Evolutionary conservation across 2,888 invertebrate genomes (phyloP).

Genomic region (Phengaris arion): DNA sequence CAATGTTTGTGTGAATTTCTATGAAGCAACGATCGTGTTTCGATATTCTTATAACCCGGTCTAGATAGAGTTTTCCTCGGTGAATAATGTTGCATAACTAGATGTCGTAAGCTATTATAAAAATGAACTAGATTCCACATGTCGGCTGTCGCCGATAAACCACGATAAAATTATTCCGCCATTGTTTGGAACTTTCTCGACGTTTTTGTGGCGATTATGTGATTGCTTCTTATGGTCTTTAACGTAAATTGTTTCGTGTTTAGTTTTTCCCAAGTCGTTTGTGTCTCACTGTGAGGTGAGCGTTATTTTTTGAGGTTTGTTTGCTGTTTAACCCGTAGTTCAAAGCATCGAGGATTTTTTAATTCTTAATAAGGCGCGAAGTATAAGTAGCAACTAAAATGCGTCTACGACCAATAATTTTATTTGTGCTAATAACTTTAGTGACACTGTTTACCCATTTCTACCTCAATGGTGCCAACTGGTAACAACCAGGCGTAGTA

Average conservation of each 20-base stretch:
- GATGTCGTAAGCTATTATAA: conserved; percentile 28
- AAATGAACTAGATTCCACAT: conserved; percentile 28
- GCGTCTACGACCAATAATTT: no score
- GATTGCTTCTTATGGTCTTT: background rate
- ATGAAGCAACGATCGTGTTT: conserved; percentile 14
- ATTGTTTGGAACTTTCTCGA: conserved; percentile 17
- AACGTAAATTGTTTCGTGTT: background rate
- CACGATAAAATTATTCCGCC: conserved; percentile 19
- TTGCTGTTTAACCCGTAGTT: no score
- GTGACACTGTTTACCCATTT: no score
- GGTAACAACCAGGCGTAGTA: no score
- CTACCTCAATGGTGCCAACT: no score
- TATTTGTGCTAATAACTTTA: no score
- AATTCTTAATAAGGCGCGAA: no score
- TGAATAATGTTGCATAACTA: conserved; percentile 8
- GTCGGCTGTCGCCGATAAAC: conserved; percentile 14
- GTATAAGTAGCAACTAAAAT: no score
- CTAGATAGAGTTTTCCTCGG: conserved; percentile 19
- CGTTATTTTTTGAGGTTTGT: background rate
- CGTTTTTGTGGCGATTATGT: conserved; percentile 4
- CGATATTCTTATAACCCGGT: conserved; percentile 22
- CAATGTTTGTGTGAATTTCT: conserved; percentile 10
- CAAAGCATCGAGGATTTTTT: no score
- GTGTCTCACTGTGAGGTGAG: no score
- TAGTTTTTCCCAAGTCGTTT: background rate